Evolutionary conservation across 2,113 vertebrate genomes (phyloP), one percentile per base, ranked within the genome.

Genomic region (Lipotes vexillifer): DNA sequence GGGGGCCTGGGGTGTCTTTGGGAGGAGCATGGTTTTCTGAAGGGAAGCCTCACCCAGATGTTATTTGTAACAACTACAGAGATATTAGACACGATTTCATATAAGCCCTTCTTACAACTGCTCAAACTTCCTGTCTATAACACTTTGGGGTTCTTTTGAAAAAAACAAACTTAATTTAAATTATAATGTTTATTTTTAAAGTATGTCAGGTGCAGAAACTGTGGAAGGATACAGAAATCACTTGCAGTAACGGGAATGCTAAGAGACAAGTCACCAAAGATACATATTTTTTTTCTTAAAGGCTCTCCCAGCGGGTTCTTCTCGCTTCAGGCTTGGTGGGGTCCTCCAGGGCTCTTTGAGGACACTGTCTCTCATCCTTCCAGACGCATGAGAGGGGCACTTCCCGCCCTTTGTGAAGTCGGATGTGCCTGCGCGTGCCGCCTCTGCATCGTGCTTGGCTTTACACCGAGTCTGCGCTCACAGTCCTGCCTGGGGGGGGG

Each of bases 381-480:
- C 25, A 4, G 46, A 3, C 2, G 1, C 2, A 0, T 0, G 87
- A 2, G 41, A 3, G 41, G 9, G 10, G 57, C 5, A 2, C 38
- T 2, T 27, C 31, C 27, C 3, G 3, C 25, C 6, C 20, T 38
- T 6, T 2, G 13, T 2, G 31, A n/a, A 10, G 36, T 14, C 4
- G 5, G 38, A 2, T 57, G 55, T 57, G 55, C 0, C 55, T 57
- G 57, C 57, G 2, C 9, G 0, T 21, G 57, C 57, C 38, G 15
- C 3, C 57, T 41, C 41, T 13, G 29, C 1, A 2, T 23, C 29
- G 1, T 46, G 29, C 38, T 46, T 1, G 17, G 17, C 77, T 13
- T 57, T 8, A 12, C 20, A 9, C 21, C 21, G 13, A 25, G 14
- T 52, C 15, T 46, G 29, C 1, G 3, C 49, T 71, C 33, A 38